Percentiles rank a stretch among this genome's conserved stretches.
Conservation (phyloP, 2,888 invertebrate genomes). For the Drosophila ezoana region DNA sequence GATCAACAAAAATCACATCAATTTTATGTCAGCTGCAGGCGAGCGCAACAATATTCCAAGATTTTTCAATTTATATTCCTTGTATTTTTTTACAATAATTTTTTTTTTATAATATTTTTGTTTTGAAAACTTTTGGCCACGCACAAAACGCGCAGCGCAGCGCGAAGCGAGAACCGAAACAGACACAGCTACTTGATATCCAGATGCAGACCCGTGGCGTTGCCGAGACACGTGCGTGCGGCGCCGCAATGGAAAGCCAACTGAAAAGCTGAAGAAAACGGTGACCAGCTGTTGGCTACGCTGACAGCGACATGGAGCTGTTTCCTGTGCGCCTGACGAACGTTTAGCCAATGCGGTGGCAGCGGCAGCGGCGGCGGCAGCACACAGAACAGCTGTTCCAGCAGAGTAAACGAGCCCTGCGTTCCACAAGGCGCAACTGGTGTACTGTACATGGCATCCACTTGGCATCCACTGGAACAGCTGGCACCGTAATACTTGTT, state of each 20-base stretch:
- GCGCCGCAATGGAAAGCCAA: constrained; percentile 71
- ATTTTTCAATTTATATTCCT: constrained; percentile 24
- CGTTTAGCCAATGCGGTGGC: constrained; percentile 29
- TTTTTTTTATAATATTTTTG: not conserved
- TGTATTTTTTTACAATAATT: constrained; percentile 1
- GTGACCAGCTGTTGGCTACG: constrained; percentile 41
- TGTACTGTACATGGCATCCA: constrained; percentile 43
- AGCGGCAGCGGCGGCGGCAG: constrained; percentile 36
- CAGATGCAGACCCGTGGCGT: constrained; percentile 24
- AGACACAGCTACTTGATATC: constrained; percentile 19
- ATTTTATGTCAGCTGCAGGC: constrained; percentile 30
- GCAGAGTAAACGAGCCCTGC: constrained; percentile 38
- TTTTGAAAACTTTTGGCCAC: constrained; percentile 8
- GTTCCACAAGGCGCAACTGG: constrained; percentile 71
- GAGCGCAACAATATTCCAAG: constrained; percentile 7
- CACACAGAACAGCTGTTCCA: constrained; percentile 55
- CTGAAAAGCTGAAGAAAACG: constrained; percentile 59
- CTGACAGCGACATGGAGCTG: constrained; percentile 23
- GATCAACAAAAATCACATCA: constrained; percentile 23
- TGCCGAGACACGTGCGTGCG: constrained; percentile 74
- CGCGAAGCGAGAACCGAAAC: constrained; percentile 6
- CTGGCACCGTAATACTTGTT: constrained; percentile 64
- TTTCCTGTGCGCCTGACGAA: constrained; percentile 38
- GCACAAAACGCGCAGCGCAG: constrained; percentile 7
- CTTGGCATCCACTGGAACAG: constrained; percentile 63